phyloP scores from a whole-genome alignment of 2,888 invertebrate species.

The Disparrhopalites patrizii region DNA sequence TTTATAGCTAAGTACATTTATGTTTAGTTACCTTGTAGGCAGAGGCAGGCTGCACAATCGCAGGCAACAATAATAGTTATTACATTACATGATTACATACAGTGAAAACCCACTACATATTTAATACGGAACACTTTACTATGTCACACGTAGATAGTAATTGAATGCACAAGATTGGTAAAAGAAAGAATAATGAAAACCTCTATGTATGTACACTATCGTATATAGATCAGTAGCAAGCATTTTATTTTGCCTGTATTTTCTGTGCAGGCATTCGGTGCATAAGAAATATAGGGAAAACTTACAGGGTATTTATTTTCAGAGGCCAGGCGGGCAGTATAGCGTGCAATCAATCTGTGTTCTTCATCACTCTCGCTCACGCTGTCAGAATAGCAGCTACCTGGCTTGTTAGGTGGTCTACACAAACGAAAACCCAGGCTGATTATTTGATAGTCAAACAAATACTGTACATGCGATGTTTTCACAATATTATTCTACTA shows the following conservation, averaged over 20 bases:
- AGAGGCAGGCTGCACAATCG: slow-evolving; percentile 38
- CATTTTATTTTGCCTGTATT: too few relatives aligned
- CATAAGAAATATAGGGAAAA: slow-evolving; percentile 32
- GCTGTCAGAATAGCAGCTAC: slow-evolving; percentile 50
- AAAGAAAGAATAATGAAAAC: too few relatives aligned
- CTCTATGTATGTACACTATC: too few relatives aligned
- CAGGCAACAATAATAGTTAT: slow-evolving; percentile 26
- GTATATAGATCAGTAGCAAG: too few relatives aligned
- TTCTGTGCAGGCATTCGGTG: not conserved
- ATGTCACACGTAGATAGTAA: not conserved
- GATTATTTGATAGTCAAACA: not conserved
- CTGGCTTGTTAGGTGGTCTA: slow-evolving; percentile 50
- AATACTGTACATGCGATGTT: not conserved
- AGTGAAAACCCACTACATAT: not conserved
- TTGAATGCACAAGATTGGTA: too few relatives aligned
- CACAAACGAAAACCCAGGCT: not conserved
- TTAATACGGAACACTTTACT: not conserved
- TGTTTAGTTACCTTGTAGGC: slow-evolving; percentile 39
- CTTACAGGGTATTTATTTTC: slow-evolving; percentile 71
- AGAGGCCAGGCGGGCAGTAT: slow-evolving; percentile 91
- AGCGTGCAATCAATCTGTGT: slow-evolving; percentile 91
- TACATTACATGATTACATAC: not conserved
- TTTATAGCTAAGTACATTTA: not conserved
- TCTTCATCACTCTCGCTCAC: slow-evolving; percentile 74
- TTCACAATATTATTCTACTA: not conserved